These are phyloP conservation scores for Pachliopta kotzebuea DNA, from an alignment of 2,888 invertebrate species.

Conservation along the genomic window DNA sequence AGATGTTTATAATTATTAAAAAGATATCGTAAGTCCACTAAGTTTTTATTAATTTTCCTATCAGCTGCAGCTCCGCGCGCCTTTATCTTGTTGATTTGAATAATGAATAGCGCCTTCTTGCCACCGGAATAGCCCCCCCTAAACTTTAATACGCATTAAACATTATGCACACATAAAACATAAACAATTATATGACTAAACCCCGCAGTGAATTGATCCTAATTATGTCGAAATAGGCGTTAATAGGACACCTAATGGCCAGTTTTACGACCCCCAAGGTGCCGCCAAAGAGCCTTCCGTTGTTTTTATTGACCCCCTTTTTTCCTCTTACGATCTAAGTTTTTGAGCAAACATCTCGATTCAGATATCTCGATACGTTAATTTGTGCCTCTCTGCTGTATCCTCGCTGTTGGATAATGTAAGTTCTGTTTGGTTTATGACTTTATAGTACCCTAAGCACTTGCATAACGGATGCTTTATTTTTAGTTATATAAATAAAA, in stretches of 20 bases:
- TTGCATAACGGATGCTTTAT: constrained; percentile 17
- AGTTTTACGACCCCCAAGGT: constrained; percentile 61
- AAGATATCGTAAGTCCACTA: not conserved
- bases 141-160: constrained; percentile 35
- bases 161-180: constrained; percentile 53
- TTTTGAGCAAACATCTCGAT: constrained; percentile 67
- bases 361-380: constrained; percentile 32
- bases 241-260: constrained; percentile 75
- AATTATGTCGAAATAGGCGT: constrained; percentile 80
- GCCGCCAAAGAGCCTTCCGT: constrained; percentile 72
- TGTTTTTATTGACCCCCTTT: constrained; percentile 69
- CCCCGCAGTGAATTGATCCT: constrained; percentile 68
- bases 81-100: constrained; percentile 22
- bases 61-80: not conserved
- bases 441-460: constrained; percentile 5
- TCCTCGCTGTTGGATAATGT: constrained; percentile 27
- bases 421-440: constrained; percentile 28
- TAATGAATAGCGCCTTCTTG: constrained; percentile 20
- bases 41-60: not conserved
- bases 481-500: not conserved
- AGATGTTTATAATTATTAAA: too few relatives aligned
- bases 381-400: constrained; percentile 48
- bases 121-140: constrained; percentile 21
- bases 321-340: constrained; percentile 58
- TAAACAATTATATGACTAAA: constrained; percentile 66